A percentile compares a stretch with the other conserved stretches of the same genome.
Evolutionary conservation across 2,888 invertebrate genomes (phyloP).

Genomic region (Antheraea yamamai): DNA sequence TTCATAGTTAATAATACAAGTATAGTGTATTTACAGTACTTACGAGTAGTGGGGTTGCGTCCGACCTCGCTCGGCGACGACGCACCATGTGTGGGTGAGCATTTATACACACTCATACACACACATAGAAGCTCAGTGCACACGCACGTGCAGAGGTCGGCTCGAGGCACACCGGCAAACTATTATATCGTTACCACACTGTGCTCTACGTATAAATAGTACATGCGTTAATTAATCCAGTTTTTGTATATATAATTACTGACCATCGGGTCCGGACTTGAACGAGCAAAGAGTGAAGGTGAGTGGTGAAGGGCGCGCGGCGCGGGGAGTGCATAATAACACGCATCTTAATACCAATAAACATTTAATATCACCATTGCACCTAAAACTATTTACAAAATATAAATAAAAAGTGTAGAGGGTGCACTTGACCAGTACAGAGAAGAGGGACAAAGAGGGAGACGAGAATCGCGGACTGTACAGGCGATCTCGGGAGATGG

Average conservation of each 20-base stretch:
- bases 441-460: slow-evolving; percentile 30
- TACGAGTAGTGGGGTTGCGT: not conserved
- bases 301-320: not conserved
- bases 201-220: not conserved
- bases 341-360: slow-evolving; percentile 50
- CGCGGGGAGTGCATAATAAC: slow-evolving; percentile 62
- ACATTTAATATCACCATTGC: slow-evolving; percentile 74
- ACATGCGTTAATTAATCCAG: not conserved
- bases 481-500: slow-evolving; percentile 42
- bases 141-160: not conserved
- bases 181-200: not conserved
- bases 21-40: slow-evolving; percentile 20
- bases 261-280: not conserved
- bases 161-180: not conserved
- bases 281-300: not conserved
- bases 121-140: not conserved
- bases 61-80: not conserved
- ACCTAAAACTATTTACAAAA: slow-evolving; percentile 77
- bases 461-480: slow-evolving; percentile 60
- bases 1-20: not conserved
- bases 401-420: slow-evolving; percentile 62
- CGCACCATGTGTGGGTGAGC: not conserved
- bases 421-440: slow-evolving; percentile 29
- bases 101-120: not conserved
- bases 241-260: not conserved